phyloP scores from a whole-genome alignment of 2,797 vertebrate genomes.

The Fundulus diaphanus region DNA sequence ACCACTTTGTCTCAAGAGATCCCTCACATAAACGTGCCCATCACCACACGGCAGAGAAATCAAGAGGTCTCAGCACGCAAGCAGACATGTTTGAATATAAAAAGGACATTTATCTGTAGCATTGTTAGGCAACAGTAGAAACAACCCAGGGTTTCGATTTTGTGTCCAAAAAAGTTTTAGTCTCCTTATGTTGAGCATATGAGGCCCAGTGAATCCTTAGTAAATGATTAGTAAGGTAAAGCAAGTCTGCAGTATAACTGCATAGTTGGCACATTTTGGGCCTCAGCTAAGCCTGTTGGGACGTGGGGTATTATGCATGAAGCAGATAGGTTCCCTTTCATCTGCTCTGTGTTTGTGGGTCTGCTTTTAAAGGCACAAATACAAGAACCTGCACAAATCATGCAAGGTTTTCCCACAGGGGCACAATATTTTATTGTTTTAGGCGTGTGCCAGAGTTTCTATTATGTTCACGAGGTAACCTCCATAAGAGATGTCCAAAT shows the following conservation, averaged over 20 bases:
- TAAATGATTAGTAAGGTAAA: not conserved
- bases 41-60: conserved; percentile 50
- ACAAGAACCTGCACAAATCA: not conserved
- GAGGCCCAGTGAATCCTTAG: not conserved
- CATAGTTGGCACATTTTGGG: not conserved
- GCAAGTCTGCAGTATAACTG: not conserved
- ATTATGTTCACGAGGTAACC: not conserved
- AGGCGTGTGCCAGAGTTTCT: too few species aligned
- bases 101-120: not conserved
- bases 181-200: not conserved
- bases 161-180: not conserved
- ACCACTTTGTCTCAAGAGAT: conserved; percentile 14
- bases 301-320: not conserved
- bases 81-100: conserved; percentile 3
- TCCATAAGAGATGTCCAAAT: not conserved
- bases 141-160: not conserved
- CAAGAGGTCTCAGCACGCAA: not conserved
- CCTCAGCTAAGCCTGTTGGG: not conserved
- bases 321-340: not conserved
- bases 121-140: not conserved
- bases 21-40: conserved; percentile 13
- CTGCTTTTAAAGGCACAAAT: not conserved
- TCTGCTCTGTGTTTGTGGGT: not conserved
- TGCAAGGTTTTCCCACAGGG: not conserved
- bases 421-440: not conserved